Base-by-base conservation (phyloP, 1,140 invertebrate species). In the Drosophila bocqueti region DNA sequence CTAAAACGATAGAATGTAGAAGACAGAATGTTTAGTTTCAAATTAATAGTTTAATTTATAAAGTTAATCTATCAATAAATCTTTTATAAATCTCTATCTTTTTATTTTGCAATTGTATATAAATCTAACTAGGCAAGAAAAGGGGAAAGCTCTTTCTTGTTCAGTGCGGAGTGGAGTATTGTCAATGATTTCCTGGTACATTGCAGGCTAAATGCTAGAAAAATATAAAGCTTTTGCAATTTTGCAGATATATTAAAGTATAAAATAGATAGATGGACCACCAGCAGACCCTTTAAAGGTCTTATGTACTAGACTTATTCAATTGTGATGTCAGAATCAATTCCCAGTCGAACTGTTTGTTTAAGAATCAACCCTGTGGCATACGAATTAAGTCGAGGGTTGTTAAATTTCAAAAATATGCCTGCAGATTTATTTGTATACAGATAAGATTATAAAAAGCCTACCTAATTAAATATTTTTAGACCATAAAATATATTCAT, bases 1-100 rank as follows among this genome's bases (percentile, higher is more conserved):
- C 92, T 93, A 60, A 8, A 91, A 83, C 76, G 68, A 40, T 68
- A 80, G 3, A 62, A 4, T 3, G 34, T 34, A 10, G 1, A 59
- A 26, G 26, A 7, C 24, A 65, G 15, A 31, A 18, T 40, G 13
- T 21, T 40, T n/a, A 10, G 11, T 26, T 6, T 21, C 1, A 11
- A 38, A 38, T 15, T 13, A 21, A 54, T 21, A 36, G 10, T 13
- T 36, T 21, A 52, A 52, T 8, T 31, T 0, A 2, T 31, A 7
- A 13, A 18, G 4, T 9, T 26, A 26, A 9, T 16, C 4, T n/a
- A n/a, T 40, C 2, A 38, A 16, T 10, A 16, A 43, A 36, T 36
- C 4, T 4, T 0, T 11, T 36, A 36, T 36, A 4, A 36, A 36
- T 36, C 34, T 3, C 10, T 3, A 11, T 36, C 2, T 36, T 11